A percentile compares a stretch with the other conserved stretches of the same genome.
Evolutionary conservation across 2,797 vertebrate genomes (phyloP).

Genomic region (Lateolabrax maculatus): DNA sequence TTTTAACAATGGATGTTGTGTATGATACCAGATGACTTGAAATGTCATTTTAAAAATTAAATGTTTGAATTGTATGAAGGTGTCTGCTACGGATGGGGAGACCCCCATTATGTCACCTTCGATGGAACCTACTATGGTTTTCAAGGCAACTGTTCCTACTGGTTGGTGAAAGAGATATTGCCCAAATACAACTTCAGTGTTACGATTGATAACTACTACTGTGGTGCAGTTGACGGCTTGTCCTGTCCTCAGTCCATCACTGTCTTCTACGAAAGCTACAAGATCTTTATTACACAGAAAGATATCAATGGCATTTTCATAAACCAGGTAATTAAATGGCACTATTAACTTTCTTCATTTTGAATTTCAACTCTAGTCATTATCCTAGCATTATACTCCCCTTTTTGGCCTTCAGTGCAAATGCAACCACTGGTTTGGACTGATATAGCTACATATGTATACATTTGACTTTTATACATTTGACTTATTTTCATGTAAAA

Average conservation of each 20-base stretch:
- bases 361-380: neutral
- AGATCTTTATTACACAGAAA: slow-evolving; percentile 85
- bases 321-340: slow-evolving; percentile 72
- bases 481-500: neutral
- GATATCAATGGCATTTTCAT: slow-evolving; percentile 47
- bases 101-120: slow-evolving; percentile 91
- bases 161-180: slow-evolving; percentile 89
- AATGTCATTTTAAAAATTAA: neutral
- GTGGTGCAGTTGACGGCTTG: slow-evolving; percentile 61
- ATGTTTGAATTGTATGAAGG: slow-evolving; percentile 76
- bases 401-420: neutral
- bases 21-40: neutral
- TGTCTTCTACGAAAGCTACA: slow-evolving; percentile 86
- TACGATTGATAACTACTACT: slow-evolving; percentile 89
- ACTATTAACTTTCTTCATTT: neutral
- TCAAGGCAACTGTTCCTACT: slow-evolving; percentile 92
- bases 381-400: neutral
- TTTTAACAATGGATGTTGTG: neutral
- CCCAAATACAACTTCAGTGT: slow-evolving; percentile 84
- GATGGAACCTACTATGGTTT: slow-evolving; percentile 92
- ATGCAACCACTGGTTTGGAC: neutral
- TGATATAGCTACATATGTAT: no score
- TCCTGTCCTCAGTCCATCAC: slow-evolving; percentile 85
- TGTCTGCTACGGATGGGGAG: slow-evolving; percentile 91
- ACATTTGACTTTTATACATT: neutral